Percentiles rank a stretch among this genome's conserved stretches.
Conservation (phyloP, 2,797 vertebrate genomes). For the Sebastes jordani region DNA sequence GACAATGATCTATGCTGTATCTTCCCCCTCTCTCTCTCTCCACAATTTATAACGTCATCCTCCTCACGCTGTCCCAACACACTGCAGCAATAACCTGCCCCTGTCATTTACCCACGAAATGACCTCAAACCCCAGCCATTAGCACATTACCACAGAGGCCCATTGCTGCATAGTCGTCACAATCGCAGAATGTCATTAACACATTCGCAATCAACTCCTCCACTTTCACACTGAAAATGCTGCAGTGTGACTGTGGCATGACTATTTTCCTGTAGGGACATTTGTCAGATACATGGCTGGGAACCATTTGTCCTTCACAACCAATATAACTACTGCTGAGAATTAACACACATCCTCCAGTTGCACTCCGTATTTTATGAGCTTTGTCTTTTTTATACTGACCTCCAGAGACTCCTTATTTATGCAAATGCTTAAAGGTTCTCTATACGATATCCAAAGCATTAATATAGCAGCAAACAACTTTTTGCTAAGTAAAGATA, state of each 20-base stretch:
- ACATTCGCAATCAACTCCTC: constrained; percentile 65
- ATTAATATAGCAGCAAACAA: not conserved
- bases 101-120: constrained; percentile 38
- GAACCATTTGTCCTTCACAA: constrained; percentile 6
- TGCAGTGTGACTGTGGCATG: constrained; percentile 33
- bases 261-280: constrained; percentile 12
- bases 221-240: constrained; percentile 41
- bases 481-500: not conserved
- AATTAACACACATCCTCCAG: not conserved
- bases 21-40: not conserved
- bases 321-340: not conserved
- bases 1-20: not conserved
- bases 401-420: not conserved
- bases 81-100: constrained; percentile 39
- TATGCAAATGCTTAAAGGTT: not conserved
- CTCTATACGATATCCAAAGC: not conserved
- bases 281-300: not conserved
- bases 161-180: constrained; percentile 26
- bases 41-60: constrained; percentile 18
- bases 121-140: constrained; percentile 20
- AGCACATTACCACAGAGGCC: not conserved
- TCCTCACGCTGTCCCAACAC: constrained; percentile 15
- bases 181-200: constrained; percentile 50
- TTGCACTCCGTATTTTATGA: not conserved
- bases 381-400: not conserved